These are phyloP conservation scores for Corella eumyota DNA, from an alignment of 23 tunicate species.

Conservation along the genomic window DNA sequence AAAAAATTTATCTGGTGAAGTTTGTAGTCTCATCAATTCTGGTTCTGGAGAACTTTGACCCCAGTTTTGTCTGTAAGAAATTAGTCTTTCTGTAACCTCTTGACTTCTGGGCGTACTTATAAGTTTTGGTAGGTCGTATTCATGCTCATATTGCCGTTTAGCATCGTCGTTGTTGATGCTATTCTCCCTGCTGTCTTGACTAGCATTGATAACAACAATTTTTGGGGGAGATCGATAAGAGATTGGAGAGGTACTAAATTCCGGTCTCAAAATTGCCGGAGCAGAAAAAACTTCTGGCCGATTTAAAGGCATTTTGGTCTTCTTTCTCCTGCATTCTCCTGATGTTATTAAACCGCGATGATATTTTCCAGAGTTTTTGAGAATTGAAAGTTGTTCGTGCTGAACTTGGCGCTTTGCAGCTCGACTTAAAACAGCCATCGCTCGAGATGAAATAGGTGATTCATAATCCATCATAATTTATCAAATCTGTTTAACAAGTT, in stretches of 20 bases:
- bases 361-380: slow-evolving; percentile 2
- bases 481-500: no score
- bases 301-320: neutral
- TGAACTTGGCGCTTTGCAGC: slow-evolving; percentile 60
- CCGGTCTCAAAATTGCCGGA: neutral
- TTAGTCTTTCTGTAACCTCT: no score
- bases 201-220: slow-evolving; percentile 30
- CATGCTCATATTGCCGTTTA: no score
- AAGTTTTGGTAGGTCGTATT: no score
- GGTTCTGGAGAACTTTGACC: no score
- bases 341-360: neutral
- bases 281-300: slow-evolving; percentile 30
- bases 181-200: slow-evolving; percentile 24
- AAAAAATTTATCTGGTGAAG: no score
- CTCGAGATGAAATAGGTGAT: slow-evolving; percentile 39
- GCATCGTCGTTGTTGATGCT: no score
- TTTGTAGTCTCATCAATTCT: no score
- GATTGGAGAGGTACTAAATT: neutral
- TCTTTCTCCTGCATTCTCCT: slow-evolving; percentile 1
- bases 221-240: slow-evolving; percentile 16
- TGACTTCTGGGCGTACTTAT: no score
- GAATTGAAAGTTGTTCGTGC: slow-evolving; percentile 16
- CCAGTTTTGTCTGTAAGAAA: no score
- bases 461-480: no score
- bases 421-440: slow-evolving; percentile 35